A percentile compares a stretch with the other conserved stretches of the same genome.
phyloP scores from a whole-genome alignment of 53 echinoderm and acorn worm species.

The Hippasteria phrygiana region DNA sequence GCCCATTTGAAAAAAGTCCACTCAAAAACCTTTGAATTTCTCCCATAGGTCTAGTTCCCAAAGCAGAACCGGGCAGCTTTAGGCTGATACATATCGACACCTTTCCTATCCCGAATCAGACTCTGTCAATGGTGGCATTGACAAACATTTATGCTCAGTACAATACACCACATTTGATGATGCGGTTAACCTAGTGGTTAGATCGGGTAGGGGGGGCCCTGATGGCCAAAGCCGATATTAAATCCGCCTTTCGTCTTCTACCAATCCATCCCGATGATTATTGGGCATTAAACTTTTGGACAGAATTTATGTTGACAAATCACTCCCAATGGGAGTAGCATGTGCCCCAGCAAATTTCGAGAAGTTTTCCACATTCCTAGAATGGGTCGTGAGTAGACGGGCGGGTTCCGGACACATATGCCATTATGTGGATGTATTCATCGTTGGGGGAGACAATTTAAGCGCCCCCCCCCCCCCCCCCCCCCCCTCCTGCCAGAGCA shows the following conservation, averaged over 20 bases:
- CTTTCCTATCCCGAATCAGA: neutral
- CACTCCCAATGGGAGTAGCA: too few relatives aligned
- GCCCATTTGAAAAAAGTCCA: neutral
- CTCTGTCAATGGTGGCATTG: conserved; percentile 23
- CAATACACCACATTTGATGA: conserved; percentile 17
- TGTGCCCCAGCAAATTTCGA: too few relatives aligned
- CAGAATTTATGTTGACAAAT: neutral
- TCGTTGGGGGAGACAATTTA: too few relatives aligned
- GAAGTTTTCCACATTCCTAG: too few relatives aligned
- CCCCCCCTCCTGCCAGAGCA: neutral
- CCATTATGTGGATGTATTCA: too few relatives aligned
- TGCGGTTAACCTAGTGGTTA: conserved; percentile 15
- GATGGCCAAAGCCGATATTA: conserved; percentile 53
- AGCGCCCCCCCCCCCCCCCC: too few relatives aligned
- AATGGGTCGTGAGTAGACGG: too few relatives aligned
- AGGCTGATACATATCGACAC: conserved; percentile 23
- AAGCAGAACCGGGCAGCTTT: conserved; percentile 21
- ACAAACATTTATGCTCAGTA: conserved; percentile 1
- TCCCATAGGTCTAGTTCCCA: conserved; percentile 17
- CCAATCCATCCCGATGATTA: conserved; percentile 51
- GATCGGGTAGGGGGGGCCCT: neutral
- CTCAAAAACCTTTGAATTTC: neutral
- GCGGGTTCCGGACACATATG: too few relatives aligned
- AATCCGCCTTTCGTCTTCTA: conserved; percentile 42
- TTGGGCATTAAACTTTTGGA: neutral